phyloP scores from a whole-genome alignment of 1,140 invertebrate genomes.

The Rhyacophila brunnea region DNA sequence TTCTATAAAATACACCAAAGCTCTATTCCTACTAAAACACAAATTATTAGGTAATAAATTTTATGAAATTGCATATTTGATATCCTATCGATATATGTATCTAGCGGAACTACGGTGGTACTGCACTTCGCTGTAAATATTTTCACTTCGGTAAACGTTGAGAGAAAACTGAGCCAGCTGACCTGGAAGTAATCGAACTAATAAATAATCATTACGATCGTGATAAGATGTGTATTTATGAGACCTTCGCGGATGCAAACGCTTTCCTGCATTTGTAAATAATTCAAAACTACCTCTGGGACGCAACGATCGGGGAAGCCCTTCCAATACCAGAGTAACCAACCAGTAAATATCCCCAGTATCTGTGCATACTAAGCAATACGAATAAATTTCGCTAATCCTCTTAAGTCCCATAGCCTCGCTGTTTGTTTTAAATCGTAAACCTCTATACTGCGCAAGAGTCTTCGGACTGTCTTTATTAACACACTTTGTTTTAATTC shows the following conservation, averaged over 20 bases:
- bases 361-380: constrained; percentile 23
- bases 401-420: constrained; percentile 22
- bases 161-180: neutral
- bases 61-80: too few species aligned
- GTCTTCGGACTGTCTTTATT: too few species aligned
- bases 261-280: constrained; percentile 16
- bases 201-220: constrained; percentile 12
- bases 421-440: constrained; percentile 20
- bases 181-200: constrained; percentile 14
- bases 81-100: too few species aligned
- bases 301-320: neutral
- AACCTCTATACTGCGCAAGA: constrained; percentile 1
- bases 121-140: too few species aligned
- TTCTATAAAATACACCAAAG: too few species aligned
- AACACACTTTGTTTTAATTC: too few species aligned
- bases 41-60: too few species aligned
- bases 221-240: constrained; percentile 9
- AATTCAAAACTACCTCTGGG: constrained; percentile 3
- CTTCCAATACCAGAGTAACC: neutral
- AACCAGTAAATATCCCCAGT: constrained; percentile 15
- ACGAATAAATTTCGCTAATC: constrained; percentile 25
- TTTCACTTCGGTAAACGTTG: too few species aligned
- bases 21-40: too few species aligned
- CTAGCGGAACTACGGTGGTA: too few species aligned
- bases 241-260: constrained; percentile 2